Base-by-base conservation (phyloP, 1,140 invertebrate genomes). In the Asobara japonica region DNA sequence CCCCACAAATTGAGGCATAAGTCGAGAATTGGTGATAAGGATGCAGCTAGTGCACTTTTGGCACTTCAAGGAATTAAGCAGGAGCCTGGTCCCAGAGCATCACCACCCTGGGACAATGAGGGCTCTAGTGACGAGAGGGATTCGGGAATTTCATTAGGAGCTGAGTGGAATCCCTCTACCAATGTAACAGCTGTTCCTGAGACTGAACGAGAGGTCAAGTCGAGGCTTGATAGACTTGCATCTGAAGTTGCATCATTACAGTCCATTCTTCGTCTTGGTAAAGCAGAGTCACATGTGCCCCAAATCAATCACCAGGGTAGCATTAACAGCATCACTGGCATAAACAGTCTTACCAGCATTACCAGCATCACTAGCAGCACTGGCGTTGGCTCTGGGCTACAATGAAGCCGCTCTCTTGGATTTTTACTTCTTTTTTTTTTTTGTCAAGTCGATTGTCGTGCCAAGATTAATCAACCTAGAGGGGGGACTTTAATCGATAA, bases 1-100 rank as follows among this genome's bases (percentile, higher is more conserved):
- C 96, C 96, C 0, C 92, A 96, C 76, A 97, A 97, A 84, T 88
- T 97, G 65, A 91, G 96, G 75, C 96, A 98, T 89, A 98, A 97
- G 84, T 93, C 93, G n/a, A 93, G 95, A 77, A 89, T 96, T 51
- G 94, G 94, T 0, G 94, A 96, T 82, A 95, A 95, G 78, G 95
- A 96, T 80, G 93, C 94, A 0, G 94, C 94, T 0, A 94, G 90
- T 76, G 93, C 94, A 0, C 88, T 94, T 3, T 87, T 95, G 0
- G 92, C 93, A 2, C 89, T 94, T 1, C 94, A 94, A 80, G 93
- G 93, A 76, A 95, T 94, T 82, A 95, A 94, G 79, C 93, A 95
- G 79, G 94, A 96, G 81, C 93, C 93, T 0, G 92, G 91, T 11
- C 89, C 91, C 2, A 87, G 93, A 45, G 92, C 91, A 3, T 94